Base-by-base conservation (phyloP, 2,113 vertebrate species). In the Zosterops borbonicus region DNA sequence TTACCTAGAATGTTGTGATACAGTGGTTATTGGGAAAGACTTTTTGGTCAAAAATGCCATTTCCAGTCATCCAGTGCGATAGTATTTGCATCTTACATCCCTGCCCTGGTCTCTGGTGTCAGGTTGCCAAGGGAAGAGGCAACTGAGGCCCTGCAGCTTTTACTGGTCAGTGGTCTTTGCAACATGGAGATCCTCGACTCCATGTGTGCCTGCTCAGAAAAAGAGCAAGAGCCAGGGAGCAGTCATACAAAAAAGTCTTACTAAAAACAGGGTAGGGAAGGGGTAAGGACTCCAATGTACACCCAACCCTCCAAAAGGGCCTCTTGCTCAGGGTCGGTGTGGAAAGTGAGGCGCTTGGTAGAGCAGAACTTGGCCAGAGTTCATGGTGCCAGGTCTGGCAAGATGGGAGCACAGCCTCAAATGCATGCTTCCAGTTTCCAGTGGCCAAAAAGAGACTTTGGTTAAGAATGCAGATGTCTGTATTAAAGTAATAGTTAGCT, bases 141-240 rank as follows among this genome's bases (percentile, higher is more conserved):
- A 86, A 14, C 8, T 22, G 21, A 91, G 47, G 12, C 24, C 9
- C 65, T 46, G 35, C 2, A 3, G 16, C 42, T 75, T 47, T 60
- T 22, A 25, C 31, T 28, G 28, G 14, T 49, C 0, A 0, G 14
- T 47, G 13, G 19, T 62, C 67, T 76, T 75, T 3, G 5, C 17
- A 23, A 6, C 1, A 0, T 53, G 49, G 67, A 74, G 55, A 47
- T 47, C 31, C 31, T 86, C 0, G 0, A 42, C 33, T 60, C 41
- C 3, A 0, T 15, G 14, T 19, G 29, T 35, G 25, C 46, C 35
- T 63, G 44, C 56, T 87, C 2, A 1, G 81, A 67, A 68, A 78
- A 87, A 62, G 33, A 70, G 11, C 25, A 84, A 84, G 39, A 78
- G 29, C 11, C 60, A 71, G 27, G 14, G 47, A 87, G 47, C 12